Base-by-base conservation (phyloP, 2,113 vertebrate species). In the Sinocyclocheilus maitianheensis region DNA sequence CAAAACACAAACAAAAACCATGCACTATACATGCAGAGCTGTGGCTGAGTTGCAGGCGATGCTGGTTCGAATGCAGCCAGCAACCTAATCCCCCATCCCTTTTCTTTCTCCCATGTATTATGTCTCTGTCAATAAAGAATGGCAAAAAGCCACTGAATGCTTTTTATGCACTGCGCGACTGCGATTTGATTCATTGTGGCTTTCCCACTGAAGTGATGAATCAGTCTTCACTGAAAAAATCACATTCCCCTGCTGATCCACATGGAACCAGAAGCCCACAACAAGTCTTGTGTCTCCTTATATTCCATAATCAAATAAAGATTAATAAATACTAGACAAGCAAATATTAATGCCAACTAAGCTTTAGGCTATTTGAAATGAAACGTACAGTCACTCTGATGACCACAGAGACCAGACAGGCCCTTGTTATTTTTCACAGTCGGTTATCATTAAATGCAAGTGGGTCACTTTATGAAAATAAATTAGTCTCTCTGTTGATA, bases 391-490 rank as follows among this genome's bases (percentile, higher is more conserved):
- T 43, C 62, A 51, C 20, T 81, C 62, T 65, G 79, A 81, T 81
- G 79, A 81, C 65, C 43, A 22, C 62, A 67, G 77, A 78, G 74
- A 78, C 75, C 62, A 53, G 76, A 81, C 85, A 86, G 16, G 26
- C 71, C 74, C 81, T 86, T 63, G 78, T 86, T 86, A 88, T 84
- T 75, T 86, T 60, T 80, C 71, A 43, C 71, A 84, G 53, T 75
- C 60, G 79, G 53, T 81, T 74, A 86, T 81, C 76, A 72, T 83
- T 86, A 86, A 83, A 81, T 80, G 71, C 84, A 88, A 83, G 75
- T 88, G 87, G 85, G 88, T 89, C 85, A 86, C 79, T 84, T 87
- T 46, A 69, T 67, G 51, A 82, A 88, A 86, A 81, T 84, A 86
- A 86, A 86, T 86, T 62, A 86, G 69, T 84, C 60, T 77, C 77